phyloP scores from a whole-genome alignment of 2,113 vertebrate genomes.

The Ranitomeya variabilis region DNA sequence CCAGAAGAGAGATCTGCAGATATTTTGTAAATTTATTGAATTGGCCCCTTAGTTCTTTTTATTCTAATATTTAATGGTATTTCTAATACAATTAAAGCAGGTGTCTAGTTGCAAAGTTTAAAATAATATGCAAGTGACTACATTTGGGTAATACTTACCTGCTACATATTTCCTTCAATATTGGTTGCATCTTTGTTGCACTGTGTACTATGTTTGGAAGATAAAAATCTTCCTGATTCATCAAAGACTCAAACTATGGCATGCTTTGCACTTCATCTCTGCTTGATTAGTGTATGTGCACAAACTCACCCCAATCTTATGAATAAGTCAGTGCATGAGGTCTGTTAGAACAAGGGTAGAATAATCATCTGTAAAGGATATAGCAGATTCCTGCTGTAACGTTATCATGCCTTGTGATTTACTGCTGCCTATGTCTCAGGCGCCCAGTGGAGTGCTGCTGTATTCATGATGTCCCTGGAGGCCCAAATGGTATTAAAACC shows the following conservation, averaged over 20 bases:
- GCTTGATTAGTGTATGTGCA: neutral
- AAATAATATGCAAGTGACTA: too few species aligned
- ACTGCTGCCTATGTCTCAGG: neutral
- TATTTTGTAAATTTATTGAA: too few species aligned
- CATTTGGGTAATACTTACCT: too few species aligned
- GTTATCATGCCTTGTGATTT: neutral
- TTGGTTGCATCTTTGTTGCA: neutral
- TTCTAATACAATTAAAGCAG: too few species aligned
- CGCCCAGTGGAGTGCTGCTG: neutral
- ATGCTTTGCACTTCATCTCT: neutral
- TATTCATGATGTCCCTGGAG: neutral
- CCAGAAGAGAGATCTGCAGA: too few species aligned
- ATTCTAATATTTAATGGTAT: too few species aligned
- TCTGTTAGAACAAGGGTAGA: neutral
- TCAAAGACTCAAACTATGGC: neutral
- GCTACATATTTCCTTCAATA: neutral
- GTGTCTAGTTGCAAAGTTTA: too few species aligned
- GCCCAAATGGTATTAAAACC: neutral
- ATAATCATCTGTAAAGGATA: neutral
- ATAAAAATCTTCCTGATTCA: neutral
- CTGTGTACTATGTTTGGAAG: too few species aligned
- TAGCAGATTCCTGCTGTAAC: neutral
- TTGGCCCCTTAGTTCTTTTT: too few species aligned
- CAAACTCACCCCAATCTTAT: neutral
- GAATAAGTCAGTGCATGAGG: too few species aligned